phyloP scores from a whole-genome alignment of 2,888 invertebrate genomes.

The Elysia crispata region DNA sequence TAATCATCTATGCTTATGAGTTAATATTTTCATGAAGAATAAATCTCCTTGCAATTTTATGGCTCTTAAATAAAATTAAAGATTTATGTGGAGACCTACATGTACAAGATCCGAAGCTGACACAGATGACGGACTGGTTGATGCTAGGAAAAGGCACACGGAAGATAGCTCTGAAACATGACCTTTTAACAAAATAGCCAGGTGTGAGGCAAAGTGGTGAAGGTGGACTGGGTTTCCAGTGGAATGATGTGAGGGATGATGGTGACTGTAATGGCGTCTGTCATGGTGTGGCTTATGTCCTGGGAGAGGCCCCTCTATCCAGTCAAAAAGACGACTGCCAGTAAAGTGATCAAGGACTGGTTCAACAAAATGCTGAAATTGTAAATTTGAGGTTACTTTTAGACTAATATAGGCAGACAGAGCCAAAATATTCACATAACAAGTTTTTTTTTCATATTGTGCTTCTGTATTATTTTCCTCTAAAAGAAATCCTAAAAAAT shows the following conservation, averaged over 20 bases:
- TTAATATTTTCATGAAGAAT: too few relatives aligned
- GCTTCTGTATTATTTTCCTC: too few relatives aligned
- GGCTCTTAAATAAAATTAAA: too few relatives aligned
- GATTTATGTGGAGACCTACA: conserved; percentile 32
- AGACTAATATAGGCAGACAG: too few relatives aligned
- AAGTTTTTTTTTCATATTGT: too few relatives aligned
- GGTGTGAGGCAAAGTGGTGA: conserved; percentile 47
- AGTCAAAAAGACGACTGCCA: conserved; percentile 47
- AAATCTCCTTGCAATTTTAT: too few relatives aligned
- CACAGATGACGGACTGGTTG: conserved; percentile 37
- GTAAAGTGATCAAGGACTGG: conserved; percentile 45
- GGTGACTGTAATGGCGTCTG: conserved; percentile 23
- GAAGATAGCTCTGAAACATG: conserved; percentile 46
- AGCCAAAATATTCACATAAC: too few relatives aligned
- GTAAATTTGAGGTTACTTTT: neutral
- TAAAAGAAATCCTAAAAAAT: too few relatives aligned
- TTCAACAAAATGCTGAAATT: conserved; percentile 43
- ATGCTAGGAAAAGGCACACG: conserved; percentile 47
- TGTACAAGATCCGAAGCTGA: conserved; percentile 48
- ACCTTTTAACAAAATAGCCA: conserved; percentile 53
- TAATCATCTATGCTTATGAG: too few relatives aligned
- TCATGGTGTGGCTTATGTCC: conserved; percentile 36
- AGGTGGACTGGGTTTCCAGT: conserved; percentile 26
- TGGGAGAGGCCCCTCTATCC: conserved; percentile 40
- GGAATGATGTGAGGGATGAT: conserved; percentile 37